phyloP scores from a whole-genome alignment of 2,888 invertebrate genomes.

The Synergus umbraculus region DNA sequence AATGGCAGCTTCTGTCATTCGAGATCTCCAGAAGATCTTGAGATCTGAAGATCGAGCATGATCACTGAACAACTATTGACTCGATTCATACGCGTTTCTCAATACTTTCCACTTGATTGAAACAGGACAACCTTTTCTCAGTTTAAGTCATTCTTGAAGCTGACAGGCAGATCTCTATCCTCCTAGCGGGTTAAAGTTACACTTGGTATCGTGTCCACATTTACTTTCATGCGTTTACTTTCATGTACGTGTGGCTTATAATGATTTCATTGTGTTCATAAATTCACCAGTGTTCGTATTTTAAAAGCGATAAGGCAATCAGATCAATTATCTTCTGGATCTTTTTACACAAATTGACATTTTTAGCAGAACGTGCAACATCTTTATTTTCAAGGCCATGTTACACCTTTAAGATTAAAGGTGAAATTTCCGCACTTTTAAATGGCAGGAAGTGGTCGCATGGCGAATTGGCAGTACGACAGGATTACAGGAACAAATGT shows the following conservation, averaged over 20 bases:
- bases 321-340: not conserved
- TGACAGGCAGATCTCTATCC: slow-evolving; percentile 52
- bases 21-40: slow-evolving; percentile 39
- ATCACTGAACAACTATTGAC: slow-evolving; percentile 48
- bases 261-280: slow-evolving; percentile 53
- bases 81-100: slow-evolving; percentile 38
- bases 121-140: slow-evolving; percentile 43
- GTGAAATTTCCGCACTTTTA: slow-evolving; percentile 45
- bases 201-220: slow-evolving; percentile 49
- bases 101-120: not conserved
- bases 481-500: slow-evolving; percentile 57
- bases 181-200: slow-evolving; percentile 57
- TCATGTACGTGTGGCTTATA: slow-evolving; percentile 52
- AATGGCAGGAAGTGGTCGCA: slow-evolving; percentile 28
- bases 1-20: slow-evolving; percentile 37
- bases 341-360: no score
- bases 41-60: slow-evolving; percentile 47
- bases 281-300: slow-evolving; percentile 30
- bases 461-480: not conserved
- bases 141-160: slow-evolving; percentile 41
- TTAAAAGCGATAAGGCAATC: slow-evolving; percentile 4
- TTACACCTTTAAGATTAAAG: slow-evolving; percentile 45
- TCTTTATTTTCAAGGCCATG: slow-evolving; percentile 7
- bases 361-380: not conserved
- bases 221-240: slow-evolving; percentile 48